Base-by-base conservation (phyloP, 2,888 invertebrate species). In the Pammene fasciana region DNA sequence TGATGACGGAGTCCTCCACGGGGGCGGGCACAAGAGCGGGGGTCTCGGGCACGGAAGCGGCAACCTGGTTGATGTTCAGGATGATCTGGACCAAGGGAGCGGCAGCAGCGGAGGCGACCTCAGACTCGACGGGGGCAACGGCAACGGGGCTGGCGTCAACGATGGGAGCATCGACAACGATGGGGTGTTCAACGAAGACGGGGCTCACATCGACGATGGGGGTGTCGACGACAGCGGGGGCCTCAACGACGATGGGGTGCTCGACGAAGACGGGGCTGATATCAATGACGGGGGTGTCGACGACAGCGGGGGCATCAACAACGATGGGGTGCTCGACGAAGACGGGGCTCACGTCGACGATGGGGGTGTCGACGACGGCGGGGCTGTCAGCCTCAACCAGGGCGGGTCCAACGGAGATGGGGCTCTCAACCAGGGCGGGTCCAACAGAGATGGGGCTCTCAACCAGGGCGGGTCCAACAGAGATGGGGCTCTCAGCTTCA, bases 21-120 rank as follows among this genome's bases (percentile, higher is more conserved):
- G 67, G 70, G 59, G 64, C 56, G 26, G 60, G 72, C 16, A 74
- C 75, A 14, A 66, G 52, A n/a, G 48, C 76, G 8, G 76, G 75
- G 5, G 68, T 10, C 14, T 76, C 74, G 0, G 66, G 67, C 52
- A 70, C 56, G 57, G 72, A 66, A 16, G 70, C 73, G 48, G 71
- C 61, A 45, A 67, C 73, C 50, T 68, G 59, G 73, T 82, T 79
- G 73, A 83, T 78, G 74, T 83, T 84, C 56, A 83, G 46, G 75
- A 82, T 81, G 72, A 83, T 81, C 73, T 83, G 82, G 57, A 84
- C 73, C 46, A 81, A 71, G 6, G 82, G 74, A 64, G 74, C 74
- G 70, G 73, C 73, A 70, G 73, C 73, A 6, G 71, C 74, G n/a
- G 74, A 54, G 34, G 72, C 56, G 57, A 74, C 68, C 14, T 71